Conservation (phyloP, 2,888 invertebrate genomes). For the Allolobophora icterica region DNA sequence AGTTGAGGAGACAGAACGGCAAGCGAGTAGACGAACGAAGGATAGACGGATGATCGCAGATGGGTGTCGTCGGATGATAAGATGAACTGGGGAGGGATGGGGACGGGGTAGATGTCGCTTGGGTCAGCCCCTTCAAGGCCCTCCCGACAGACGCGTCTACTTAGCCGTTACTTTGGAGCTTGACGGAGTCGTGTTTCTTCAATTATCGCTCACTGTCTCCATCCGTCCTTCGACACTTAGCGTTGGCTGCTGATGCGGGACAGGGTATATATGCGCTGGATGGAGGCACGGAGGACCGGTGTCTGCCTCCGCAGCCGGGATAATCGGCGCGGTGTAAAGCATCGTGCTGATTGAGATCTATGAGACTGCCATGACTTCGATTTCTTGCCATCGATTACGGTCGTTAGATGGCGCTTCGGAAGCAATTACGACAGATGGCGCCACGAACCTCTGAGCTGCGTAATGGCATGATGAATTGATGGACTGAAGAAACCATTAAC, state of each 20-base stretch:
- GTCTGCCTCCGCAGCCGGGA: neutral
- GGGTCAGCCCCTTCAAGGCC: neutral
- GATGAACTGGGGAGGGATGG: neutral
- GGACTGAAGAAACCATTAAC: neutral
- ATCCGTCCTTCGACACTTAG: neutral
- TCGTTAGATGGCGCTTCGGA: constrained; percentile 18
- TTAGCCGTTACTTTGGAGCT: neutral
- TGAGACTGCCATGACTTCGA: constrained; percentile 21
- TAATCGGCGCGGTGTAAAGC: neutral
- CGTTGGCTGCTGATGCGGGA: neutral
- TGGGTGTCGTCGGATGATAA: neutral
- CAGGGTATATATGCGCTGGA: too few species aligned
- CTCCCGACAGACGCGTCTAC: neutral
- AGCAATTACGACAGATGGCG: constrained; percentile 15
- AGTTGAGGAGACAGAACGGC: neutral
- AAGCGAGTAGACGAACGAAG: neutral
- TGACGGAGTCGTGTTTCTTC: neutral
- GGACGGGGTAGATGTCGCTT: neutral
- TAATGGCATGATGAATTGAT: neutral
- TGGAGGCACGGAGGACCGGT: neutral
- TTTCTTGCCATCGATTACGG: constrained; percentile 2
- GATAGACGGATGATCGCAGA: neutral
- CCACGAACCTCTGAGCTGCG: neutral
- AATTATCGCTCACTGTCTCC: neutral
- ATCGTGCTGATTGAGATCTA: constrained; percentile 4